Percentiles rank a stretch among this genome's conserved stretches.
Conservation (phyloP, 2,888 invertebrate species). For the Amphipoea oculea region DNA sequence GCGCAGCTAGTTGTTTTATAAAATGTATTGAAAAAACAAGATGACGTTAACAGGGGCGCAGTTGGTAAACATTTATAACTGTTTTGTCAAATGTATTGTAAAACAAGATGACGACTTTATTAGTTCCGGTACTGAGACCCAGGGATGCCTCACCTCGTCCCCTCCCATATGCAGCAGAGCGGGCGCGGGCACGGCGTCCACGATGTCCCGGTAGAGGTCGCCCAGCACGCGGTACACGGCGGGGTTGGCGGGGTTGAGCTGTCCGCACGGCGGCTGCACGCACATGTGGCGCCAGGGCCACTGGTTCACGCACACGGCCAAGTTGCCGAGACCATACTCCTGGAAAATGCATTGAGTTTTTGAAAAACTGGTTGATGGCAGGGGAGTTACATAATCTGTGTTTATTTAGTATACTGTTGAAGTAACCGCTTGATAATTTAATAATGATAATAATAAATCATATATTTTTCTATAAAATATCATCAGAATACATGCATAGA, state of each 20-base stretch:
- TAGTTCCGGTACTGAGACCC: slow-evolving; percentile 64
- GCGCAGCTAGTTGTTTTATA: too few species aligned
- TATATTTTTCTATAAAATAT: not conserved
- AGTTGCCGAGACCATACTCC: slow-evolving; percentile 91
- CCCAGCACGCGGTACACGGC: slow-evolving; percentile 92
- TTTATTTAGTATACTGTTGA: not conserved
- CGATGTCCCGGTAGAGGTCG: slow-evolving; percentile 93
- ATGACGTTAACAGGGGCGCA: not conserved
- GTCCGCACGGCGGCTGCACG: slow-evolving; percentile 96
- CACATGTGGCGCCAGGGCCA: slow-evolving; percentile 94
- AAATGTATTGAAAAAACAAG: too few species aligned
- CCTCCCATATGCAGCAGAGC: slow-evolving; percentile 95
- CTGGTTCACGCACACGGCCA: slow-evolving; percentile 92
- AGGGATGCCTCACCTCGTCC: slow-evolving; percentile 92
- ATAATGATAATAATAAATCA: not conserved
- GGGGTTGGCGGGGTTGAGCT: slow-evolving; percentile 94
- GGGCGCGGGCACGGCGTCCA: slow-evolving; percentile 90
- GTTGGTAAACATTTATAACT: not conserved
- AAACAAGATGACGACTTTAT: not conserved
- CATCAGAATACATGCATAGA: too few species aligned
- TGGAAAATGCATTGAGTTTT: slow-evolving; percentile 62
- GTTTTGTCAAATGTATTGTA: not conserved
- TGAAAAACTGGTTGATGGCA: not conserved
- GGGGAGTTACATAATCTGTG: too few species aligned
- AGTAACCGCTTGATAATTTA: not conserved